Conservation (phyloP, 2,888 invertebrate genomes). For the Sphecodes monilicornis region DNA sequence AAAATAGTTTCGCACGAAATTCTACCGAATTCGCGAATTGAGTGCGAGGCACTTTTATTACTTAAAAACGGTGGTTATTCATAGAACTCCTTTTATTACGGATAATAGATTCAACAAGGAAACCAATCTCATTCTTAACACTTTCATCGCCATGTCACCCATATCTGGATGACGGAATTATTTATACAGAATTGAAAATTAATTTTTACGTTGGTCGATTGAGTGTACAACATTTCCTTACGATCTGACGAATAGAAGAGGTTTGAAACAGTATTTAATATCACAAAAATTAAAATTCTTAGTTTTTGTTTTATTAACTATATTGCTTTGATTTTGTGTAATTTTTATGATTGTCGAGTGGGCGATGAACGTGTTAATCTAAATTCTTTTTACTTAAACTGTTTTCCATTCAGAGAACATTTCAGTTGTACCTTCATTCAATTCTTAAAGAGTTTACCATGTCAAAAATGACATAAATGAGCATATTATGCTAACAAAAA, state of each 20-base stretch:
- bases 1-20: not conserved
- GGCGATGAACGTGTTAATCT: too few relatives aligned
- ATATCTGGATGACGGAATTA: too few relatives aligned
- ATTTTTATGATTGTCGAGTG: too few relatives aligned
- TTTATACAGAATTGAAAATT: too few relatives aligned
- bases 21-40: not conserved
- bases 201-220: too few relatives aligned
- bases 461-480: not conserved
- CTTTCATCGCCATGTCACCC: too few relatives aligned
- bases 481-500: not conserved
- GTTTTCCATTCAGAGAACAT: not conserved
- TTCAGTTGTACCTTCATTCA: not conserved
- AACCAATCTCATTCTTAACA: not conserved
- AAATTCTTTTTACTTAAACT: not conserved
- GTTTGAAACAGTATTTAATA: too few relatives aligned
- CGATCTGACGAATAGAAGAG: too few relatives aligned
- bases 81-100: not conserved
- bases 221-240: too few relatives aligned
- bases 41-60: not conserved
- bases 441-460: not conserved
- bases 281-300: too few relatives aligned
- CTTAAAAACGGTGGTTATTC: not conserved
- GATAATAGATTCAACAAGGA: not conserved
- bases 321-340: too few relatives aligned
- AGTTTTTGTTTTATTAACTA: too few relatives aligned